Base-by-base conservation (phyloP, 2,888 invertebrate species). In the Iphiclides podalirius region DNA sequence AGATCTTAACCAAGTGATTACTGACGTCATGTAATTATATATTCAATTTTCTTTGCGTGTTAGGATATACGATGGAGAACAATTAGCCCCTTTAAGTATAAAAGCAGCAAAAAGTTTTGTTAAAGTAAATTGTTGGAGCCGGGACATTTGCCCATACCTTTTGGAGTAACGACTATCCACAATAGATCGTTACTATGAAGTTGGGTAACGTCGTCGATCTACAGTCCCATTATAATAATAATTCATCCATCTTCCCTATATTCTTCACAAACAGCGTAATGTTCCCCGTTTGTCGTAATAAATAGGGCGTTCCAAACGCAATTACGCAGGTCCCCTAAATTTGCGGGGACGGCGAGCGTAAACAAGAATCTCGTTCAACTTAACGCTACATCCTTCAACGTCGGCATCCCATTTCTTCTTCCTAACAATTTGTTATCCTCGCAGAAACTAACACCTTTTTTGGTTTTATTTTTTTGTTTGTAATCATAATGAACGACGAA, bases 331-430 rank as follows among this genome's bases (percentile, higher is more conserved):
- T 20, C 44, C 44, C 44, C 15, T 17, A 28, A 50, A 50, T 45
- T 45, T 50, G 50, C 40, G 43, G 45, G 36, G 17, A 11, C 26
- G 31, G 15, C 23, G 26, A 16, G 44, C 35, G 35, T 36, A 50
- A 49, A 44, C 44, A 40, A 35, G 47, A 40, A 50, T 45, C 50
- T 45, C 45, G 36, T 50, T 36, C 36, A 36, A 45, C 50, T 50
- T 35, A 45, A 50, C 50, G 45, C 40, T 9, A 45, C 50, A 50
- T 50, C 50, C 15, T 28, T 50, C 50, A 50, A 50, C 45, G 45
- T 45, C 50, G 20, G 28, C 13, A 33, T 31, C 45, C 31, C 23
- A 41, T 41, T 40, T 37, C 45, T 36, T 50, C 38, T 50, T 45
- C 40, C 34, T 40, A 9, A 35, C 50, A 40, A 50, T 44, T 45